Evolutionary conservation across 2,888 invertebrate species (phyloP).

Genomic region (Amblyteles armatorius): DNA sequence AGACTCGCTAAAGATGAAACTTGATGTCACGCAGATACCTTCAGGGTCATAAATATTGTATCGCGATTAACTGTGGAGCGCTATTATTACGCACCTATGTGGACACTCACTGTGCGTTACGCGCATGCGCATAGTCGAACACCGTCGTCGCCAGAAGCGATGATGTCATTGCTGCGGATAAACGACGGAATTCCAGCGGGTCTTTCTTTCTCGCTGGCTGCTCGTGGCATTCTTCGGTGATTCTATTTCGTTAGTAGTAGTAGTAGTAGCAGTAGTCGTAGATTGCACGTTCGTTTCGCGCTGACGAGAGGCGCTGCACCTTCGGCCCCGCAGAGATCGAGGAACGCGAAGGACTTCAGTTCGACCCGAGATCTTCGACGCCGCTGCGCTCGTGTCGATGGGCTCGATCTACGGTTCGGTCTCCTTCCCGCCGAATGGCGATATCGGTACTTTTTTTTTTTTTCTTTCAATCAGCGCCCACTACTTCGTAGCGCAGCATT

Average conservation of each 20-base stretch:
- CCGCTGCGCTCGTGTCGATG: not conserved
- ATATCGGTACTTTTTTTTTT: conserved; percentile 24
- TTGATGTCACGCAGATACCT: no score
- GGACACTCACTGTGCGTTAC: conserved; percentile 3
- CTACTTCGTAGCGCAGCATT: conserved; percentile 33
- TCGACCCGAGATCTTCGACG: conserved; percentile 29
- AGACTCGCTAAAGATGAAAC: no score
- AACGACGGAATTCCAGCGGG: conserved; percentile 41
- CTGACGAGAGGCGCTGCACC: conserved; percentile 39
- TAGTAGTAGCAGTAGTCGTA: conserved; percentile 28
- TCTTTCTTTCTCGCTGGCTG: conserved; percentile 16
- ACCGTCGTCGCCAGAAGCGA: conserved; percentile 46
- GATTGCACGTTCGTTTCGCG: conserved; percentile 10
- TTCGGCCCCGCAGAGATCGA: conserved; percentile 33
- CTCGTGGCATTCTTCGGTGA: conserved; percentile 44
- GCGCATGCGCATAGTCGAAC: conserved; percentile 60
- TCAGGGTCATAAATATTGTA: not conserved
- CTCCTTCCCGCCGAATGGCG: conserved; percentile 7
- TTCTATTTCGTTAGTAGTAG: conserved; percentile 19
- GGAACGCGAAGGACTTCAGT: conserved; percentile 53
- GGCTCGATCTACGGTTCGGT: not conserved
- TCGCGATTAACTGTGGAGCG: not conserved
- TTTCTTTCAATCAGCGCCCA: not conserved
- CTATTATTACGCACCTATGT: conserved; percentile 22
- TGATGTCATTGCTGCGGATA: conserved; percentile 57